Evolutionary conservation across 2,113 vertebrate species (phyloP).

Genomic region (Poicephalus gulielmi): DNA sequence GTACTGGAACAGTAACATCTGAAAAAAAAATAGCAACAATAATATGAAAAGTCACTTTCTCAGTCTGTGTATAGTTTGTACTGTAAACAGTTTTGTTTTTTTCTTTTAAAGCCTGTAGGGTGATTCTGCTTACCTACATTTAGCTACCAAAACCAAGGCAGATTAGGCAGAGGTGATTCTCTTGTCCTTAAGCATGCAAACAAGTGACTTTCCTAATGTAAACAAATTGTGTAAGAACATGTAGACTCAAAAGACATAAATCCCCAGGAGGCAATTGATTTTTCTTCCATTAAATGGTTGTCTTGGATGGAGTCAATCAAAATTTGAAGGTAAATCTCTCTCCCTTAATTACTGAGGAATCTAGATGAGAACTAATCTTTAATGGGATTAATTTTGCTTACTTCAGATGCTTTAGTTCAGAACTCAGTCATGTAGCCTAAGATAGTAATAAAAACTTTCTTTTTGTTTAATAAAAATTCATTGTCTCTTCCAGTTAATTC

Average conservation of each 20-base stretch:
- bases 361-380: background rate
- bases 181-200: background rate
- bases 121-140: background rate
- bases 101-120: background rate
- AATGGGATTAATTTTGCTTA: background rate
- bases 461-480: background rate
- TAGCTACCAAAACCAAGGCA: background rate
- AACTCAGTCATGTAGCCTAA: background rate
- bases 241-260: background rate
- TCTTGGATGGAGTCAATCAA: background rate
- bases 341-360: background rate
- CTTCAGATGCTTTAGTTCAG: background rate
- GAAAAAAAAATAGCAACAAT: background rate
- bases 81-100: rapidly evolving
- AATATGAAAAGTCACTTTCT: background rate
- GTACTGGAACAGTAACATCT: background rate
- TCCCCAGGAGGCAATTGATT: background rate
- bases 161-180: background rate
- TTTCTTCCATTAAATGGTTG: background rate
- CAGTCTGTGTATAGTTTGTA: background rate
- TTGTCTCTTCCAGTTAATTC: background rate
- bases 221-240: background rate
- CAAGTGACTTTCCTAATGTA: background rate
- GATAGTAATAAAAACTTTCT: background rate
- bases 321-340: background rate